Evolutionary conservation across 2,797 vertebrate genomes (phyloP), one percentile per base, ranked within the genome.

Genomic region (Microhierax caerulescens): DNA sequence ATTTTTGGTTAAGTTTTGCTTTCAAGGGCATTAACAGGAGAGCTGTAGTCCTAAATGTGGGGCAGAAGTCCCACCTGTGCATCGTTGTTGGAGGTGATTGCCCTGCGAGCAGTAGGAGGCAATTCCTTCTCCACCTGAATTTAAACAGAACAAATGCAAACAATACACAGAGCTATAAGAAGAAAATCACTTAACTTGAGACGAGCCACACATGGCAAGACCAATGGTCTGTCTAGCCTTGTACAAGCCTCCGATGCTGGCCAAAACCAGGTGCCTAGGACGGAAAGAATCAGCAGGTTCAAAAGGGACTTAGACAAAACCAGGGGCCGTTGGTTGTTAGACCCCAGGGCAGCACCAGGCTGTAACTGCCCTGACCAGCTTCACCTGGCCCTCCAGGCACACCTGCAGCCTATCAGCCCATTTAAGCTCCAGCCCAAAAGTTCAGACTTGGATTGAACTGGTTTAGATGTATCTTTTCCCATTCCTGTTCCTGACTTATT

Each of bases 391-490:
- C 54, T 76, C 10, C 2, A 7, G 36, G 12, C 8, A 16, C 9
- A 59, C 28, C 54, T 77, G 32, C 63, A 57, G 50, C 47, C 61
- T 16, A 4, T 30, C 30, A 78, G 32, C 56, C 20, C 16, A 5
- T 63, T 36, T 13, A 11, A 9, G 18, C 13, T 75, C 30, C 63
- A 64, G 12, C 25, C 57, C 56, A 43, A 60, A 68, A 21, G 18
- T 1, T 28, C 7, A 32, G 6, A 0, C 5, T 63, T 45, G 11
- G 4, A 6, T 14, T 11, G 34, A 48, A 5, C 2, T 24, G 11
- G 0, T 37, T 68, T 18, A 13, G 23, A 9, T 10, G 0, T 32
- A 1, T 20, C 4, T 61, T 4, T 19, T 85, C 3, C 0, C 1
- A 11, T 14, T 60, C 4, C 5, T 73, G 11, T 34, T 83, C 10